Evolutionary conservation across 2,113 vertebrate species (phyloP).

Genomic region (Excalfactoria chinensis): DNA sequence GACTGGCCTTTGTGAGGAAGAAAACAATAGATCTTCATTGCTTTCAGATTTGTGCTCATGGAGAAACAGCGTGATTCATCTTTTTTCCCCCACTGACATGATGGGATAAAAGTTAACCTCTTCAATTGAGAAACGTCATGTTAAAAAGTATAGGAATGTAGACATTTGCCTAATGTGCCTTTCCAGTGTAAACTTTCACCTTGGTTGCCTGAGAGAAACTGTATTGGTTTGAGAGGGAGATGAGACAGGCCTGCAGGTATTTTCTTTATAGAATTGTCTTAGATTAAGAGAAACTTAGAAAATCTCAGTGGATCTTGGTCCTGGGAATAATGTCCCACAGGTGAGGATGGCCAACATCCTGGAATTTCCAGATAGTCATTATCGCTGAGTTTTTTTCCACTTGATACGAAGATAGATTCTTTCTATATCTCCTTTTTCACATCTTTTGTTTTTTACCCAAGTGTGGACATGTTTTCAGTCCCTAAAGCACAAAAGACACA

Average conservation of each 20-base stretch:
- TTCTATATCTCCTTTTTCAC: neutral
- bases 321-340: neutral
- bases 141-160: neutral
- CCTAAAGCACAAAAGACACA: neutral
- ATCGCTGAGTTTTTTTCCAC: neutral
- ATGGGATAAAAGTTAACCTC: neutral
- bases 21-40: neutral
- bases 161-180: neutral
- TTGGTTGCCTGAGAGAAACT: neutral
- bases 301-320: neutral
- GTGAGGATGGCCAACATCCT: accelerated
- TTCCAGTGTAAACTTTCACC: accelerated
- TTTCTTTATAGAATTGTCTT: neutral
- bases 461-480: neutral
- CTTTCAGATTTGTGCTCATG: neutral
- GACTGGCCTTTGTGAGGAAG: neutral
- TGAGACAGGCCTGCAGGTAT: neutral
- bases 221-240: accelerated
- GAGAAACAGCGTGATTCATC: accelerated
- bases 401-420: neutral
- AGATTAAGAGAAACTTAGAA: neutral
- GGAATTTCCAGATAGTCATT: neutral
- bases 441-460: neutral
- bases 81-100: accelerated
- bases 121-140: neutral